Conservation (phyloP, 2,888 invertebrate species). For the Mythimna pallens region DNA sequence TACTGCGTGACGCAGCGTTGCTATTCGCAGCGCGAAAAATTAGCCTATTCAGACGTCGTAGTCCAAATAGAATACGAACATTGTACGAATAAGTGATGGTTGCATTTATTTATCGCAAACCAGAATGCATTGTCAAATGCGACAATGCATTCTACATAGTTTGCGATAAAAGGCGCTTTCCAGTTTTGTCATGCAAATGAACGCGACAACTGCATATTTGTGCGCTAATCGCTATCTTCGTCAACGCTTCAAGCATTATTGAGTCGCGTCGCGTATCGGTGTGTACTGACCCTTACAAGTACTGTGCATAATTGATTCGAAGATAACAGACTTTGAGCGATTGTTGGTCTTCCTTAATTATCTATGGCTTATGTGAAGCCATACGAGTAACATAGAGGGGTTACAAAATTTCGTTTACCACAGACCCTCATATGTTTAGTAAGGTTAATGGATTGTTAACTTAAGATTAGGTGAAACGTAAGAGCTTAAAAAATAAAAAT, state of each 20-base stretch:
- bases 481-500: constrained; percentile 6
- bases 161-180: no score
- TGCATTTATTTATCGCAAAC: no score
- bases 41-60: no score
- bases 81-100: no score
- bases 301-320: constrained; percentile 55
- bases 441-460: constrained; percentile 39
- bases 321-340: constrained; percentile 47
- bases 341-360: constrained; percentile 42
- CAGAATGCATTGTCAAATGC: no score
- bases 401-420: constrained; percentile 19
- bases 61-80: no score
- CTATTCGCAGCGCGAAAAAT: background rate
- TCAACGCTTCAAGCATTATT: no score
- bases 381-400: constrained; percentile 19
- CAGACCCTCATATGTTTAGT: constrained; percentile 5
- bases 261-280: background rate
- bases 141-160: no score
- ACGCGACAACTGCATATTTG: no score
- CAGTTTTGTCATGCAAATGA: no score
- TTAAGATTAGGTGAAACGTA: constrained; percentile 13
- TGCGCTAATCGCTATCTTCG: no score
- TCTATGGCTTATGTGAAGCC: constrained; percentile 19
- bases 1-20: background rate
- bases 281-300: constrained; percentile 1